Conservation (phyloP, 2,113 vertebrate species). For the Andinoacara biseriatus region DNA sequence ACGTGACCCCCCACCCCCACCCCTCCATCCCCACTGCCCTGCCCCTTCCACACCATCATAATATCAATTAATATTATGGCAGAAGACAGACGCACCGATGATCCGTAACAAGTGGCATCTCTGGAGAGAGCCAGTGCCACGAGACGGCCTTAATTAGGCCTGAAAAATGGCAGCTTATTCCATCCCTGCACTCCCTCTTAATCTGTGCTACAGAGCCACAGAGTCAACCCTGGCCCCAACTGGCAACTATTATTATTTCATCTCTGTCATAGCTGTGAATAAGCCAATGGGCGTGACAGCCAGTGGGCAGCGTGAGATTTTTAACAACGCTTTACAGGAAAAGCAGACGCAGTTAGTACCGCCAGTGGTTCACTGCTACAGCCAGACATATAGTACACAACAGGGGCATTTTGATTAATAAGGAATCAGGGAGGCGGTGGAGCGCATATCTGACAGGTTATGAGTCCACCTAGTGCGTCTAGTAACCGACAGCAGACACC, state of each 20-base stretch:
- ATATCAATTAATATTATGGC: conserved; percentile 80
- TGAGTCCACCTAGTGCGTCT: conserved; percentile 43
- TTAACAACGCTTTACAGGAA: conserved; percentile 51
- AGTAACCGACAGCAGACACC: conserved; percentile 52
- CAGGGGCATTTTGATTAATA: conserved; percentile 72
- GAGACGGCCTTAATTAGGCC: conserved; percentile 75
- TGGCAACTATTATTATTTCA: conserved; percentile 74
- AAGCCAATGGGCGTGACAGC: conserved; percentile 64
- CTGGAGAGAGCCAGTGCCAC: conserved; percentile 64
- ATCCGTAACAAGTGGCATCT: conserved; percentile 77
- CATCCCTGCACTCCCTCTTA: conserved; percentile 58
- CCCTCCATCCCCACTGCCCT: conserved; percentile 22
- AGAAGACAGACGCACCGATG: conserved; percentile 75
- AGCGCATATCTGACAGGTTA: conserved; percentile 50
- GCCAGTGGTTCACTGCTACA: conserved; percentile 19
- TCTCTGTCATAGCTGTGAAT: conserved; percentile 56
- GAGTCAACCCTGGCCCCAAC: conserved; percentile 55
- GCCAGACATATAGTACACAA: conserved; percentile 41
- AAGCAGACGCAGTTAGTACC: conserved; percentile 14
- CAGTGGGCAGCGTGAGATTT: conserved; percentile 45
- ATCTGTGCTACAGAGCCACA: conserved; percentile 60
- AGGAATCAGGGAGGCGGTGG: conserved; percentile 51
- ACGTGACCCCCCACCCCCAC: conserved; percentile 45
- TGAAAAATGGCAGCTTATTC: conserved; percentile 77
- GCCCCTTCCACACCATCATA: conserved; percentile 64